Evolutionary conservation across 2,888 invertebrate genomes (phyloP), one percentile per base, ranked within the genome.

Genomic region (Cephus runcator): DNA sequence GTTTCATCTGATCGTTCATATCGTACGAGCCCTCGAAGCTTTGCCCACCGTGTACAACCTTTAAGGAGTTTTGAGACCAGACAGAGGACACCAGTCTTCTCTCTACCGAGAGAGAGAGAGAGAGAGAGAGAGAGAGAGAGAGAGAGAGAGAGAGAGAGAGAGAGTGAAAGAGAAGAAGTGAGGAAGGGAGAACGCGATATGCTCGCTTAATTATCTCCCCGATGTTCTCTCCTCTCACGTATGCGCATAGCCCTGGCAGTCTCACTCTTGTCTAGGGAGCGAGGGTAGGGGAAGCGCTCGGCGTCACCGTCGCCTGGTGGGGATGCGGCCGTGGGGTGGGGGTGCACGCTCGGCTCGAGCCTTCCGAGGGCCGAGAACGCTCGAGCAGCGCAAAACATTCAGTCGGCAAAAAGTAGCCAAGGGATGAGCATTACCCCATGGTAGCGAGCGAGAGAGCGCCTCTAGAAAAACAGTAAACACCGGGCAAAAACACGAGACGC

Each of bases 401-500:
- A 91, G 91, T 91, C 91, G 91, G 91, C 91, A 91, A 91, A 91
- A 91, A 91, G 91, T 91, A 91, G 90, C 89, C 91, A 90, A 89
- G 90, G 91, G 91, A 90, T 91, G 87, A 90, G 87, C 90, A 90
- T 90, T 85, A 89, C 88, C 87, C 88, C 87, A 86, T 83, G 86
- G 81, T 85, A 82, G 73, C 81, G 78, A 78, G 75, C 76, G 75
- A 78, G 76, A 73, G 33, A 79, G 75, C 77, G 75, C 79, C 78
- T 74, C 78, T 73, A 79, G 80, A 85, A 85, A 83, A 86, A 85
- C 79, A 80, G 78, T 83, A 82, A 83, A 80, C 80, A 81, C 78
- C 69, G 78, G 78, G 74, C 76, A 75, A 79, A 76, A 80, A 78
- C 80, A 36, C 76, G 35, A 77, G 69, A 73, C 56, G 71, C 33